Evolutionary conservation across 1,140 invertebrate genomes (phyloP).

Genomic region (Plectus sambesii): DNA sequence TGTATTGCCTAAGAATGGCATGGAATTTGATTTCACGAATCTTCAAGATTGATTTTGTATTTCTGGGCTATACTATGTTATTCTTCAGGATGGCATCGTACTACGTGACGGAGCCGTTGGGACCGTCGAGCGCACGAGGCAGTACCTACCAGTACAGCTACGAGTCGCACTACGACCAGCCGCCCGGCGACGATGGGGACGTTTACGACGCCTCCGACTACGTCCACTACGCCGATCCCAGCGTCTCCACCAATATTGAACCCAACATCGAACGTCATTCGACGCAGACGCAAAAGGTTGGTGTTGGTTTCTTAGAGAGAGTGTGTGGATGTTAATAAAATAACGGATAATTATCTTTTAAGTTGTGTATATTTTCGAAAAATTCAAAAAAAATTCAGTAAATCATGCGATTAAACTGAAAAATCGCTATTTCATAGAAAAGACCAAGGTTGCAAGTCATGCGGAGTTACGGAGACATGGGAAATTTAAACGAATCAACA

Average conservation of each 20-base stretch:
- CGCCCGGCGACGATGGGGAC: conserved; percentile 20
- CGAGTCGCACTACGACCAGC: conserved; percentile 41
- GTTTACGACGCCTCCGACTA: conserved; percentile 12
- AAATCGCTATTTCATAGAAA: no score
- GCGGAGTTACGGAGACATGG: no score
- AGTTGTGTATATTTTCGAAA: conserved; percentile 9
- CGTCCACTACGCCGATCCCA: conserved; percentile 5
- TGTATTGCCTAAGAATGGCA: no score
- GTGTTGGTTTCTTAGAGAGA: conserved; percentile 6
- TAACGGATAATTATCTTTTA: background rate
- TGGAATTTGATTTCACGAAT: conserved; percentile 5
- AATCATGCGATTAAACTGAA: conserved; percentile 1
- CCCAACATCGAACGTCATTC: conserved; percentile 29
- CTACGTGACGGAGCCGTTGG: conserved; percentile 37
- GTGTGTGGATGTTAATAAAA: background rate
- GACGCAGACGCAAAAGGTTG: conserved; percentile 41
- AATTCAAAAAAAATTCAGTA: background rate
- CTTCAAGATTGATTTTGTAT: conserved; percentile 2
- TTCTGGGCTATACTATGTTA: no score
- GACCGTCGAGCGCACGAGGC: conserved; percentile 32
- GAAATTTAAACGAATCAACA: no score
- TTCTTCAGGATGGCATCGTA: conserved; percentile 41
- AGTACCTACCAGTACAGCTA: conserved; percentile 41
- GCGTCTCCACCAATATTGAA: conserved; percentile 12
- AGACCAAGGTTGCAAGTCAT: no score